Evolutionary conservation across 1,140 invertebrate genomes (phyloP).

Genomic region (Bombus waltoni): DNA sequence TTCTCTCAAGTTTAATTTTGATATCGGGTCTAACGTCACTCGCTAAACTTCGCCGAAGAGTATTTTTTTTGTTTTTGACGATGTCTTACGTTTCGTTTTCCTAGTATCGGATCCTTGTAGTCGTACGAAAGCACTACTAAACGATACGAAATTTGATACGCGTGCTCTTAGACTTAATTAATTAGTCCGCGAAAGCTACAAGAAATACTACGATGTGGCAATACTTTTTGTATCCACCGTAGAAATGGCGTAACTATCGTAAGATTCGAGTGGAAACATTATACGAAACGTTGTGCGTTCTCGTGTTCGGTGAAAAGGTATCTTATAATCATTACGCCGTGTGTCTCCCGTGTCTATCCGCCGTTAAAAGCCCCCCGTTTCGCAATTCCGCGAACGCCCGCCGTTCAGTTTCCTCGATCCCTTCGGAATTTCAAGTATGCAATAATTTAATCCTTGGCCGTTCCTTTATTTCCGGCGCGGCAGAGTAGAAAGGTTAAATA

Average conservation of each 20-base stretch:
- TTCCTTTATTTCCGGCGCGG: constrained; percentile 49
- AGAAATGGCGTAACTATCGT: constrained; percentile 41
- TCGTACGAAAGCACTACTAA: not conserved
- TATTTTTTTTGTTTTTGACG: too few relatives aligned
- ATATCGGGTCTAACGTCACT: too few relatives aligned
- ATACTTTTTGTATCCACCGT: not conserved
- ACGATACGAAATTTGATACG: not conserved
- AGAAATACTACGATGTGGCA: not conserved
- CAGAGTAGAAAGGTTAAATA: constrained; percentile 65
- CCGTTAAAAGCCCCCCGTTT: constrained; percentile 50
- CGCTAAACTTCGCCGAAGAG: too few relatives aligned
- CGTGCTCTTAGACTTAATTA: not conserved
- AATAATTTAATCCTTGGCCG: constrained; percentile 60
- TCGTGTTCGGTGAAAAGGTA: constrained; percentile 47
- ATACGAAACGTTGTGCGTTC: constrained; percentile 34
- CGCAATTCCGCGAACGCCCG: constrained; percentile 20
- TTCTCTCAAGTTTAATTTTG: not conserved
- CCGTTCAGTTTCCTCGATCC: constrained; percentile 12
- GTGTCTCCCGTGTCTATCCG: constrained; percentile 44
- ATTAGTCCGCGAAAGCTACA: not conserved
- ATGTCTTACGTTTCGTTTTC: too few relatives aligned
- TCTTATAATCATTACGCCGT: constrained; percentile 30
- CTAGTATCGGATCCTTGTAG: too few relatives aligned
- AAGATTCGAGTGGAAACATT: constrained; percentile 44
- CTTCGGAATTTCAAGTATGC: constrained; percentile 52